These are phyloP conservation scores for Parascotia fuliginaria DNA, from an alignment of 2,888 invertebrate genomes.

Conservation along the genomic window DNA sequence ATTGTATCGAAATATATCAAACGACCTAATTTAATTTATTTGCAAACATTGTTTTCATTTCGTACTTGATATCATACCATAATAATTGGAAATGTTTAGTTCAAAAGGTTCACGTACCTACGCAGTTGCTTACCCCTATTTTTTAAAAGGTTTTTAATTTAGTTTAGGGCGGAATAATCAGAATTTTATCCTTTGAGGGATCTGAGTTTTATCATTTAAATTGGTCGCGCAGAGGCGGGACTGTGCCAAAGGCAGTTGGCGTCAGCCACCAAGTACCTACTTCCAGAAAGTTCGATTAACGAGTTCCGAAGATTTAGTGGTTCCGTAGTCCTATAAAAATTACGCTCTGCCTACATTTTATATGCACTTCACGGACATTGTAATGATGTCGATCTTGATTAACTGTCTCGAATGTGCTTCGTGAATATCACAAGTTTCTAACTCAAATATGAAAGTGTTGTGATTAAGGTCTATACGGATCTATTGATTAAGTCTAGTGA, in stretches of 20 bases:
- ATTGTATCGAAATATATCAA: too few relatives aligned
- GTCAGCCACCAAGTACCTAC: constrained; percentile 74
- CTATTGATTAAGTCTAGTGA: constrained; percentile 36
- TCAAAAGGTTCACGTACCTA: constrained; percentile 21
- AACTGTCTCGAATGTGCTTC: background rate
- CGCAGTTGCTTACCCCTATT: constrained; percentile 19
- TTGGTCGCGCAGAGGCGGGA: constrained; percentile 67
- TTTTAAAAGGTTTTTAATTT: constrained; percentile 59
- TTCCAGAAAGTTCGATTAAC: constrained; percentile 81
- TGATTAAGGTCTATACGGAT: constrained; percentile 12
- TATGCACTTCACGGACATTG: background rate
- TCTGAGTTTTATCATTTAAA: constrained; percentile 82
- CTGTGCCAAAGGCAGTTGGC: constrained; percentile 80
- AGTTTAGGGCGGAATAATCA: constrained; percentile 65
- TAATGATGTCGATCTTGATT: constrained; percentile 1
- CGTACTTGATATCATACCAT: too few relatives aligned
- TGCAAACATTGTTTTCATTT: too few relatives aligned
- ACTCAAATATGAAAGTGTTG: constrained; percentile 20
- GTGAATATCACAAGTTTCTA: constrained; percentile 20
- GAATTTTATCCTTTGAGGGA: constrained; percentile 76
- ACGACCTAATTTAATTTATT: too few relatives aligned
- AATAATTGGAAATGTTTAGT: constrained; percentile 26
- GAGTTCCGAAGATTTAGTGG: constrained; percentile 81
- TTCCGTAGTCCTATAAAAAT: constrained; percentile 76
- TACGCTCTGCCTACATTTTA: background rate